These are phyloP conservation scores for Ichneumon xanthorius DNA, from an alignment of 2,888 invertebrate species.

Conservation along the genomic window DNA sequence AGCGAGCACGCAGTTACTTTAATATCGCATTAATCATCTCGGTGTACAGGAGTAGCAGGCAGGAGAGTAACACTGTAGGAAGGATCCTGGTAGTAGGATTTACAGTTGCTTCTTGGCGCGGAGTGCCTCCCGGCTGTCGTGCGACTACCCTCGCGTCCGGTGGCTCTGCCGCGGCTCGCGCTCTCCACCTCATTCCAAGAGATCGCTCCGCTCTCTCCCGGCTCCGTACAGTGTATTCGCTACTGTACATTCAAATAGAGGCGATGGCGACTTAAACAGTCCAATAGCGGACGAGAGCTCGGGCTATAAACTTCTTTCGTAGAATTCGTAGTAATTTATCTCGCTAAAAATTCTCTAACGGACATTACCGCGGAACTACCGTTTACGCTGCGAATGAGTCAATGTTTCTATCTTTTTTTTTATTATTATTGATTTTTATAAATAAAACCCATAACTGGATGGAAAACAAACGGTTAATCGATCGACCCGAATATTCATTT, in stretches of 20 bases:
- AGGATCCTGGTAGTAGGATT: constrained; percentile 64
- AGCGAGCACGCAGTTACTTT: constrained; percentile 59
- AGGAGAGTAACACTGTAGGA: constrained; percentile 34
- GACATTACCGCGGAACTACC: background rate
- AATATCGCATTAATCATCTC: constrained; percentile 63
- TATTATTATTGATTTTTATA: background rate
- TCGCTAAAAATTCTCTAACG: constrained; percentile 26
- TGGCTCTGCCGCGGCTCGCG: constrained; percentile 36
- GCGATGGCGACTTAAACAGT: constrained; percentile 43
- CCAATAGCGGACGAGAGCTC: constrained; percentile 5
- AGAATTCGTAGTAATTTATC: constrained; percentile 33
- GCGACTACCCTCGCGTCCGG: constrained; percentile 68
- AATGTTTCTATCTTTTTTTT: background rate
- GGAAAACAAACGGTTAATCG: background rate
- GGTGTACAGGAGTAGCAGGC: constrained; percentile 22
- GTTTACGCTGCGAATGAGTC: constrained; percentile 10
- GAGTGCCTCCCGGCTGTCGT: constrained; percentile 68
- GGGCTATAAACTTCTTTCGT: constrained; percentile 36
- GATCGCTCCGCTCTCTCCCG: constrained; percentile 12
- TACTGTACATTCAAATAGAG: constrained; percentile 35
- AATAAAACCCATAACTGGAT: constrained; percentile 7
- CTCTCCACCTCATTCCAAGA: constrained; percentile 19
- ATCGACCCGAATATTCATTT: constrained; percentile 44
- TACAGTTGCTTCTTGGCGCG: constrained; percentile 68
- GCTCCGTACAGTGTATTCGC: constrained; percentile 2